Base-by-base conservation (phyloP, 2,797 vertebrate genomes). In the Clarias fuscus region DNA sequence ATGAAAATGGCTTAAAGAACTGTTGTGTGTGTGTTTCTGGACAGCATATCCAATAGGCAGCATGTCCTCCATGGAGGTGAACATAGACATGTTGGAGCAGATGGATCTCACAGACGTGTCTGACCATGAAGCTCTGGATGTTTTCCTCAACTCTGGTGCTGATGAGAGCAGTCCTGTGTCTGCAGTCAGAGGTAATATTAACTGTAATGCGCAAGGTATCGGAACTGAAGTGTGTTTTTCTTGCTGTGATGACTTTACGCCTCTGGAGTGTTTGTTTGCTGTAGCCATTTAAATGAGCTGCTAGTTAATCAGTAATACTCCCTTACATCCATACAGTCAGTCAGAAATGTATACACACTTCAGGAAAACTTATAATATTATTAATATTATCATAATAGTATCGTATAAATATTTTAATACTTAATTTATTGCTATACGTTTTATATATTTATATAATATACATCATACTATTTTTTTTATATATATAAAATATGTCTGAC, bases 61-160 rank as follows among this genome's bases (percentile, higher is more conserved):
- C 43, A 91, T 96, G 96, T 97, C 96, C 0, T 96, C 96, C 85
- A 96, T 96, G 96, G 96, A 97, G 87, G 94, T 96, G 85, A 95
- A 95, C 0, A 94, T 97, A 78, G 96, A 97, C 85, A 92, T 95
- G 92, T 92, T 99, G 93, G 98, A 99, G 90, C 97, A 99, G 91
- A 96, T 99, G 97, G 97, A 97, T 0, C 91, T 99, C 0, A 95
- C 96, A 86, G 97, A 98, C 84, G 90, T 96, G 53, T 97, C 96
- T 4, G 98, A 99, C 93, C 97, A 97, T 86, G 97, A 99, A 91
- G 98, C 98, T n/a, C 92, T 99, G 0, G 98, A 99, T n/a, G 97
- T 99, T 90, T 99, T 99, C 86, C 92, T 99, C 58, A 98, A 97
- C 91, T 99, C 98, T 0, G 93, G 93, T 40, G 93, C 91, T 13